Conservation (phyloP, 2,113 vertebrate species). For the Aythya baeri region DNA sequence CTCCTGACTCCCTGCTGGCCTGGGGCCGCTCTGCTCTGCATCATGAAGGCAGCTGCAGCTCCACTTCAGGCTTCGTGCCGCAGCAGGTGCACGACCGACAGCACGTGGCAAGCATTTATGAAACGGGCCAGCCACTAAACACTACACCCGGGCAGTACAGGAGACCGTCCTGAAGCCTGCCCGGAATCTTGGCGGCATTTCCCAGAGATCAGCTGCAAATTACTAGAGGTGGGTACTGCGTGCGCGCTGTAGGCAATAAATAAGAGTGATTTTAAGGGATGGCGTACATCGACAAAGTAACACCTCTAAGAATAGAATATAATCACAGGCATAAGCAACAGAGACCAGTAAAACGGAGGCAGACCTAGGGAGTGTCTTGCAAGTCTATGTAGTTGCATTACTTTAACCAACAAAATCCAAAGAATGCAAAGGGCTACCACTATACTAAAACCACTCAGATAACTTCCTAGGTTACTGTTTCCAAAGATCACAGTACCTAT, state of each 20-base stretch:
- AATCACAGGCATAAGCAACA: background rate
- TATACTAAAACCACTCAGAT: background rate
- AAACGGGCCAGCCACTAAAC: background rate
- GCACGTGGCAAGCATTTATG: slow-evolving; percentile 55
- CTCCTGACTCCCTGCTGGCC: slow-evolving; percentile 31
- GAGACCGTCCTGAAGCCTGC: slow-evolving; percentile 11
- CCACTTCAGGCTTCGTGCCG: slow-evolving; percentile 54
- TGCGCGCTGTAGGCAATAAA: slow-evolving; percentile 14
- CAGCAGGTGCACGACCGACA: slow-evolving; percentile 61
- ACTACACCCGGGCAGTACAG: background rate
- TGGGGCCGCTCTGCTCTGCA: background rate
- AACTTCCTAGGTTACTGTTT: background rate
- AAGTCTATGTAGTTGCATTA: background rate
- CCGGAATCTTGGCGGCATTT: slow-evolving; percentile 63
- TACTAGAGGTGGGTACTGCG: background rate
- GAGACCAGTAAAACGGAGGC: background rate
- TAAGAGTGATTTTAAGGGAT: slow-evolving; percentile 16
- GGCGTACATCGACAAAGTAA: slow-evolving; percentile 3
- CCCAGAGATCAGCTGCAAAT: slow-evolving; percentile 8
- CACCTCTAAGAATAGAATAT: slow-evolving; percentile 6
- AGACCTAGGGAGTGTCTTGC: background rate
- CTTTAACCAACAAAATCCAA: background rate
- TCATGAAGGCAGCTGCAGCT: slow-evolving; percentile 44
- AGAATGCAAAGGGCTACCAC: background rate
- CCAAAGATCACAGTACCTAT: background rate